Base-by-base conservation (phyloP, 2,113 vertebrate species). In the Numenius arquata region DNA sequence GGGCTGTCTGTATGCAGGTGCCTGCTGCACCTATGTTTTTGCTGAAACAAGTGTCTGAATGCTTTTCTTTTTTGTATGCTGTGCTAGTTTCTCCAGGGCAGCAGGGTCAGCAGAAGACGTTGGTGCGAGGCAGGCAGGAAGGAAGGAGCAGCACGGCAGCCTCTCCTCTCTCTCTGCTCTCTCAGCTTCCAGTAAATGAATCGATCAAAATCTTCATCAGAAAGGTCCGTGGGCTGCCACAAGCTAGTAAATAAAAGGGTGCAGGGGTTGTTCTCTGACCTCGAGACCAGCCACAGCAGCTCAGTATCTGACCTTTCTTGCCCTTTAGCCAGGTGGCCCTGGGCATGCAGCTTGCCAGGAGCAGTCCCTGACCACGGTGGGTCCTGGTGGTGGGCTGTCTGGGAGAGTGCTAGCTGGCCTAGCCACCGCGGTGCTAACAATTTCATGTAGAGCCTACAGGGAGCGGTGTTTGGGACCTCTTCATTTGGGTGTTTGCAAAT, bases 391-490 rank as follows among this genome's bases (percentile, higher is more conserved):
- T 40, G 29, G 43, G 68, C 19, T 36, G 21, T 2, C 38, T 71
- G 53, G 23, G 45, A 61, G 43, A 61, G 58, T 23, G 53, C 41
- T 36, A 4, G 40, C 41, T 62, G 77, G 55, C 50, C n/a, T 55
- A 73, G 43, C 29, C 3, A 5, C 48, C 2, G 2, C 53, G 25
- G 47, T 13, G 43, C 72, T 74, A 4, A 5, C 27, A 19, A 3
- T 17, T 40, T 16, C 16, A 6, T 3, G 25, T 17, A 41, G 63
- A 47, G 41, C 12, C 38, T 36, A 7, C 2, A 6, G 34, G 68
- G 40, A 70, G 41, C 0, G 0, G 12, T 3, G 18, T 22, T 85
- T 10, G n/a, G 45, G 8, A 11, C 52, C 16, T 53, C 32, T 66
- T 70, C 29, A 2, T 58, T 15, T 62, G 50, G 29, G 12, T 74